phyloP scores from a whole-genome alignment of 2,888 invertebrate genomes.

The Mechanitis mazaeus region DNA sequence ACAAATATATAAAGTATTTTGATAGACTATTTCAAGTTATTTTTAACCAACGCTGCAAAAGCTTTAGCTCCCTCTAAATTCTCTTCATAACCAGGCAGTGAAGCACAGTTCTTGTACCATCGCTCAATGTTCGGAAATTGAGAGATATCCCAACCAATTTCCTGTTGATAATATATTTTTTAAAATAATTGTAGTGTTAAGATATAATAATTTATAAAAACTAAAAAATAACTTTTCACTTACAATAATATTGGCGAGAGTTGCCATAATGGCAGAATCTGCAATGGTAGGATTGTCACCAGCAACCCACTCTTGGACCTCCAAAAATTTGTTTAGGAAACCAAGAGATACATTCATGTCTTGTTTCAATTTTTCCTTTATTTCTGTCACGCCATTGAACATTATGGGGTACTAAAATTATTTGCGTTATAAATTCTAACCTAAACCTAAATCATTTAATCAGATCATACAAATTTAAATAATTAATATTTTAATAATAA shows the following conservation, averaged over 20 bases:
- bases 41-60: conserved; percentile 76
- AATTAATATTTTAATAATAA: no score
- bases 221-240: conserved; percentile 31
- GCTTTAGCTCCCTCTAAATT: conserved; percentile 78
- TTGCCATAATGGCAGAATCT: conserved; percentile 78
- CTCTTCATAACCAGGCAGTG: conserved; percentile 76
- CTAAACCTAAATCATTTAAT: no score
- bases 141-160: conserved; percentile 76
- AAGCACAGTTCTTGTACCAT: conserved; percentile 77
- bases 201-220: conserved; percentile 15
- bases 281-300: conserved; percentile 80
- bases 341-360: conserved; percentile 76
- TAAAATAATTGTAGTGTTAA: background rate
- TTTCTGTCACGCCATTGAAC: conserved; percentile 75
- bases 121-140: conserved; percentile 74
- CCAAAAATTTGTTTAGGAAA: conserved; percentile 77
- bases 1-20: no score
- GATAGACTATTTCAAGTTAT: conserved; percentile 52
- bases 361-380: conserved; percentile 70
- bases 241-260: conserved; percentile 75
- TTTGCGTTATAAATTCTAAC: no score
- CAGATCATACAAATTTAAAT: no score
- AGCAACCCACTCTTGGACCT: conserved; percentile 77
- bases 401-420: conserved; percentile 77
- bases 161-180: conserved; percentile 51